Evolutionary conservation across 2,113 vertebrate genomes (phyloP).

Genomic region (Gambusia affinis): DNA sequence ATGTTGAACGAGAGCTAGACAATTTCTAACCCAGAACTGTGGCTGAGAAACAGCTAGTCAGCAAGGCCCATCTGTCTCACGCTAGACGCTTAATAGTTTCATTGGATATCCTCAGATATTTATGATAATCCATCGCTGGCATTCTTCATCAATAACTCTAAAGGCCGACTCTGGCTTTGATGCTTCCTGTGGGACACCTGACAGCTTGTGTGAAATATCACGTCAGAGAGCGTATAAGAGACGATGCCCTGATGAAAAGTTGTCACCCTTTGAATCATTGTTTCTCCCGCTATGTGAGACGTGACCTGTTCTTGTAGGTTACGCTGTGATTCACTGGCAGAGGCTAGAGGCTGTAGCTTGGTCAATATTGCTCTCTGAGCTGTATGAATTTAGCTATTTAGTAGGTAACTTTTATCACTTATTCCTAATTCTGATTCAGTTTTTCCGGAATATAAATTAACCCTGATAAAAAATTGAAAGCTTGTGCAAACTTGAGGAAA

Average conservation of each 20-base stretch:
- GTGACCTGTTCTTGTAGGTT: conserved; percentile 34
- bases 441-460: not conserved
- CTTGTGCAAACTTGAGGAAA: not conserved
- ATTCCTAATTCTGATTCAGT: conserved; percentile 1
- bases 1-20: conserved; percentile 14
- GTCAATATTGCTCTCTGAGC: not conserved
- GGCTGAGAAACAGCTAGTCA: conserved; percentile 39
- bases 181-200: conserved; percentile 34
- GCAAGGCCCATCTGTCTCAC: conserved; percentile 4
- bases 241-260: conserved; percentile 46
- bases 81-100: conserved; percentile 5
- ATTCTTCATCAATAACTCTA: conserved; percentile 59
- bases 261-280: conserved; percentile 59
- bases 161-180: conserved; percentile 48
- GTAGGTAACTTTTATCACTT: conserved; percentile 4
- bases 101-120: conserved; percentile 44
- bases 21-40: conserved; percentile 35
- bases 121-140: conserved; percentile 55
- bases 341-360: not conserved
- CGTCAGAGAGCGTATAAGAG: conserved; percentile 34
- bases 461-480: not conserved
- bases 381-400: not conserved
- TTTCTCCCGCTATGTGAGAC: conserved; percentile 23
- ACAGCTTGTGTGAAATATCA: conserved; percentile 56
- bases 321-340: conserved; percentile 18